Base-by-base conservation (phyloP, 2,113 vertebrate species). In the Larimichthys polyactis region DNA sequence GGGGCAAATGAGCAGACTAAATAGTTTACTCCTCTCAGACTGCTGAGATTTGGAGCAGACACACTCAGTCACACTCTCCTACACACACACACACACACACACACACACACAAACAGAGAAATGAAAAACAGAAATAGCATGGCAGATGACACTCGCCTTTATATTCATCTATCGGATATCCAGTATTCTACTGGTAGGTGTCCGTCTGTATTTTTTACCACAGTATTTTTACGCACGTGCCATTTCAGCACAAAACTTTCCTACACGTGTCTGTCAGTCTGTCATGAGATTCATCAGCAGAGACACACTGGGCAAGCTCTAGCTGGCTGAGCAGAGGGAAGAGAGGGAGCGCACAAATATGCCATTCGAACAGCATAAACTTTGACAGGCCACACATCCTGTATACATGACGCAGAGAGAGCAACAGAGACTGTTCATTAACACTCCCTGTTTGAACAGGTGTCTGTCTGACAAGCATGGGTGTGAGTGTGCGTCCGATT, bases 381-480 rank as follows among this genome's bases (percentile, higher is more conserved):
- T 48, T 46, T 29, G 29, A 29, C 43, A 84, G 75, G 75, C 72
- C 70, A 90, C 88, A 90, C 87, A 90, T 87, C 78, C 55, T 60
- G 75, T 78, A 68, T 43, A 54, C 55, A 66, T 77, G 63, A 85
- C 55, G 69, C 22, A 78, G 49, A 59, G 29, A 59, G 51, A 66
- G 54, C 9, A 22, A 63, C 55, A 87, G 72, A 88, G 70, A 85
- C 60, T 52, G 77, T 82, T 93, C 91, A 92, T 94, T 93, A 92
- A 90, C 85, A 82, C 88, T 91, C 77, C 69, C 72, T 94, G 91
- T 95, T 95, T 95, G 90, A 94, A 95, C 93, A 95, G 94, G 91
- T 94, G 95, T 90, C 84, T 92, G 85, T 36, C 74, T 87, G 81
- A 91, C 79, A 74, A 66, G 86, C 57, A 16, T 73, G 72, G 44